These are phyloP conservation scores for Rhombomys opimus DNA, from an alignment of 2,113 vertebrate genomes.

Conservation along the genomic window DNA sequence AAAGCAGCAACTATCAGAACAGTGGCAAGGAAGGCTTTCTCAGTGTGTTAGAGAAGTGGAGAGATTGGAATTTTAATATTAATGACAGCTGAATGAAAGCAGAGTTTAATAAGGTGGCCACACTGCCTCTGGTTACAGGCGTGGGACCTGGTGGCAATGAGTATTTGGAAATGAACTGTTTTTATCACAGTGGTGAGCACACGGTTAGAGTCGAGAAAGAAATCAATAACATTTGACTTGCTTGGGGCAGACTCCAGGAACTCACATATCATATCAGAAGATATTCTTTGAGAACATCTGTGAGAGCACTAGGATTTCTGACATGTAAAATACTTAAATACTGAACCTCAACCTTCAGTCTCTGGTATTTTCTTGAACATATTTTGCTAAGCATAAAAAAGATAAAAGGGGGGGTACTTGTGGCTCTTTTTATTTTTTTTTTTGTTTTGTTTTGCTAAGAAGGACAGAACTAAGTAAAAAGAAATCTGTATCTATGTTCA, in stretches of 20 bases:
- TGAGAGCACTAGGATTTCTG: conserved; percentile 30
- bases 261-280: background rate
- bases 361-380: background rate
- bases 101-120: background rate
- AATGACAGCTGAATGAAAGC: background rate
- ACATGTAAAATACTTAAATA: conserved; percentile 6
- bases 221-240: conserved; percentile 24
- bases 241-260: background rate
- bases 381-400: background rate
- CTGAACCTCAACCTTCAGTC: background rate
- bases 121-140: background rate
- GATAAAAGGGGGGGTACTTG: background rate
- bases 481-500: background rate
- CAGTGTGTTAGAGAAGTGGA: background rate
- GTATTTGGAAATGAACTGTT: conserved; percentile 6
- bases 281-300: background rate
- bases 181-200: background rate
- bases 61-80: background rate
- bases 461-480: conserved; percentile 34
- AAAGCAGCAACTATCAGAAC: background rate
- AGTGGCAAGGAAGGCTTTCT: background rate
- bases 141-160: background rate
- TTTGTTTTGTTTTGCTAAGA: background rate
- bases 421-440: background rate
- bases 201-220: background rate